Base-by-base conservation (phyloP, 2,888 invertebrate genomes). In the Erpobdella octoculata region DNA sequence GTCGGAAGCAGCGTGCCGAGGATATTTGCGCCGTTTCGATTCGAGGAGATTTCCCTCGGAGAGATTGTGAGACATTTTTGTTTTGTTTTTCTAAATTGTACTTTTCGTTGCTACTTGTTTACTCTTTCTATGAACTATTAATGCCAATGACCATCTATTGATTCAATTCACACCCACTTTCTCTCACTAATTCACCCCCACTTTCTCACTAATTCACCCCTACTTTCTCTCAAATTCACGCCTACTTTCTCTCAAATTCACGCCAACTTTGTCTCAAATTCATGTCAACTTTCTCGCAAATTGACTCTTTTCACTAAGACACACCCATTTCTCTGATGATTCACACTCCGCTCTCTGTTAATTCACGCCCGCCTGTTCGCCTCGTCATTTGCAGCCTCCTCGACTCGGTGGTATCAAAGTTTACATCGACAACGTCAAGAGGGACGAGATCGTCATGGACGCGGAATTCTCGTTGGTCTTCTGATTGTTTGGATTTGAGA, bases 391-490 rank as follows among this genome's bases (percentile, higher is more conserved):
- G 18, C 84, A 92, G 91, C 94, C 96, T 31, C 90, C 93, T 6
- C 88, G 94, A 77, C 89, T 96, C 78, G 93, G 94, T 73, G 95
- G 95, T 68, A 90, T 96, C 2, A 96, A 96, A 86, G 94, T 96
- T 15, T 97, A 97, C 83, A 93, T 94, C 78, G 91, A 91, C 83
- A 92, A 95, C 83, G 89, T 93, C 37, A 77, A 76, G 33, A 78
- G 86, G 70, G 85, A 86, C 78, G 95, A 97, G 86, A 95, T 98
- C 78, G 91, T 97, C 78, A 90, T 98, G 89, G 98, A 98, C 84
- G 85, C 96, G 78, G 97, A 98, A 85, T 85, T 97, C 73, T 91
- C 92, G 90, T 92, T 84, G 88, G 75, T 75, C 15, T 35, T 48
- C 15, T 31, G 37, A 21, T 12, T 66, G 37, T 38, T 65, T 0